These are phyloP conservation scores for Boleophthalmus pectinirostris DNA, from an alignment of 2,113 vertebrate genomes.

Conservation along the genomic window DNA sequence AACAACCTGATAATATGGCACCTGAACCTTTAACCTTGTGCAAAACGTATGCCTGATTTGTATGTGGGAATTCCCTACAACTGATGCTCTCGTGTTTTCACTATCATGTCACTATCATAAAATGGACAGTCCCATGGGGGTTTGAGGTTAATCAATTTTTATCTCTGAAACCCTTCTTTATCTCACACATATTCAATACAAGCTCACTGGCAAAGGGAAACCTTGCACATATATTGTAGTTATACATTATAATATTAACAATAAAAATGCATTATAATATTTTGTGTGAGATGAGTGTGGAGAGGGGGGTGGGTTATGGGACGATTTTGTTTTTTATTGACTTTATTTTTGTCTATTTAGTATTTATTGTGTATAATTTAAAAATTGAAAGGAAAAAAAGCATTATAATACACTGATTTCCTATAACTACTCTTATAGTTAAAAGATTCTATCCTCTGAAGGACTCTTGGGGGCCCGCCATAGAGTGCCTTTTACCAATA, in stretches of 20 bases:
- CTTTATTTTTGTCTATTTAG: too few relatives aligned
- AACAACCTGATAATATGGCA: constrained; percentile 24
- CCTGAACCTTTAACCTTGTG: constrained; percentile 45
- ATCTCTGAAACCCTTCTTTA: constrained; percentile 29
- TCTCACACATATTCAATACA: constrained; percentile 13
- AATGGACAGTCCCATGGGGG: constrained; percentile 39
- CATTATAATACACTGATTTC: constrained; percentile 21
- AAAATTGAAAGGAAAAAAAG: too few relatives aligned
- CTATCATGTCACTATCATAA: constrained; percentile 21
- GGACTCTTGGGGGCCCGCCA: constrained; percentile 46
- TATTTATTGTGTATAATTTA: too few relatives aligned
- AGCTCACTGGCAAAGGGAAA: constrained; percentile 22
- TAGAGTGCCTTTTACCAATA: constrained; percentile 52
- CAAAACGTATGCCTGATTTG: constrained; percentile 19
- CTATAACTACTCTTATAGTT: constrained; percentile 24
- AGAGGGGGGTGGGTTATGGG: too few relatives aligned
- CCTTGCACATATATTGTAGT: background rate
- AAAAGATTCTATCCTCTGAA: constrained; percentile 37
- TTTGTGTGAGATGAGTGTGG: too few relatives aligned
- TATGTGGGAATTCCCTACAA: constrained; percentile 46
- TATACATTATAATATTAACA: background rate
- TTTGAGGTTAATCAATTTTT: constrained; percentile 30
- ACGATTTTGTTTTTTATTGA: too few relatives aligned
- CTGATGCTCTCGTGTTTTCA: constrained; percentile 34
- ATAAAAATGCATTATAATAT: too few relatives aligned